Evolutionary conservation across 2,797 vertebrate species (phyloP).

Genomic region (Furcifer pardalis): DNA sequence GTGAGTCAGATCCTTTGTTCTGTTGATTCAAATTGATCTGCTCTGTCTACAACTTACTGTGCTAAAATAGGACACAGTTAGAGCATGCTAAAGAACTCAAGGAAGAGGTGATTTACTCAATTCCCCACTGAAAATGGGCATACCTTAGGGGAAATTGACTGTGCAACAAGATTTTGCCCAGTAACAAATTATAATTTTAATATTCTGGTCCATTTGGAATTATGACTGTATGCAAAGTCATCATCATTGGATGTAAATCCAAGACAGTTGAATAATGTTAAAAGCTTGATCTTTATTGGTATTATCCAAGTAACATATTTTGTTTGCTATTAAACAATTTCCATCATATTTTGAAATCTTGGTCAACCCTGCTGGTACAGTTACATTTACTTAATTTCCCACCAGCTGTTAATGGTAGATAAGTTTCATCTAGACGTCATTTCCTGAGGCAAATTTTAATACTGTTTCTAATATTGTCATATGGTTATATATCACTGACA

Average conservation of each 20-base stretch:
- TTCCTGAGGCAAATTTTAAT: neutral
- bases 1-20: too few species aligned
- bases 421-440: neutral
- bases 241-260: neutral
- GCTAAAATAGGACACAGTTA: too few species aligned
- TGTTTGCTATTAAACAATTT: conserved; percentile 6
- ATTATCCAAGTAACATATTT: conserved; percentile 11
- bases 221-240: neutral
- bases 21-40: too few species aligned
- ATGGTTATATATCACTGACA: neutral
- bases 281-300: neutral
- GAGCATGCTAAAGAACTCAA: too few species aligned
- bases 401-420: conserved; percentile 25
- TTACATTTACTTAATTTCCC: neutral
- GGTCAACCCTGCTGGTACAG: neutral
- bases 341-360: neutral
- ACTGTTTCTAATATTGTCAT: neutral
- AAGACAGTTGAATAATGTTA: neutral
- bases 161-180: neutral
- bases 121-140: too few species aligned
- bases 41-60: too few species aligned
- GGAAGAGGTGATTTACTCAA: too few species aligned
- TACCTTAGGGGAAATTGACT: neutral
- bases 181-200: neutral
- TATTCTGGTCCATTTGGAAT: conserved; percentile 1